Base-by-base conservation (phyloP, 37 sponge, comb jelly and placozoan species). In the Cliona cf. orientalis region DNA sequence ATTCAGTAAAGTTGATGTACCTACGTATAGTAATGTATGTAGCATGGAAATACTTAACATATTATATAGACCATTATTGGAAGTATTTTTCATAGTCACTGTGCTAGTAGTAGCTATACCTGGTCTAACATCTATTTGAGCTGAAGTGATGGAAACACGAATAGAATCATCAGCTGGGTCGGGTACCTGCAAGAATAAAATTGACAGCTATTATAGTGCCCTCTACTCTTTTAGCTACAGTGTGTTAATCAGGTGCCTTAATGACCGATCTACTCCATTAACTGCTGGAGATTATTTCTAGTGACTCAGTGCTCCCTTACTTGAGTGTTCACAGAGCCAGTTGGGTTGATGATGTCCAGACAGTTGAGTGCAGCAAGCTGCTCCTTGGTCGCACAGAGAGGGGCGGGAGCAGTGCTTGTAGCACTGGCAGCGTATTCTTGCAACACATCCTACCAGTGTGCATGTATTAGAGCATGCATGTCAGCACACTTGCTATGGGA, bases 361-460 rank as follows among this genome's bases (percentile, higher is more conserved):
- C 84, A 83, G 74, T 64, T 44, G 31, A 79, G 61, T 28, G 32
- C 12, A n/a, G 45, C 21, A 1, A 88, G 88, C 4, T 75, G 70
- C 17, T 81, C 82, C 1, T 28, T 71, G 34, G 64, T 81, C 3
- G 69, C 78, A 57, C 88, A 83, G 55, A 89, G 43, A 0, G 84
- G 75, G 58, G 80, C 58, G 0, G 80, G 74, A 0, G 31, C 2
- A 2, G 68, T 23, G 43, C 37, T 39, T 28, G n/a, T 66, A 5
- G 56, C 21, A 17, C 23, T 26, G 56, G 29, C 26, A 1, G 74
- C 73, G 22, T 49, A 65, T 1, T 33, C 25, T 61, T 41, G 61
- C 32, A 65, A 25, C 59, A 32, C 40, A 75, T 33, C 28, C 42
- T 36, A 0, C 22, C 56, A 21, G 49, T 46, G 43, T 39, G 25